These are phyloP conservation scores for Zygogramma bicolorata DNA, from an alignment of 2,888 invertebrate species.

Conservation along the genomic window DNA sequence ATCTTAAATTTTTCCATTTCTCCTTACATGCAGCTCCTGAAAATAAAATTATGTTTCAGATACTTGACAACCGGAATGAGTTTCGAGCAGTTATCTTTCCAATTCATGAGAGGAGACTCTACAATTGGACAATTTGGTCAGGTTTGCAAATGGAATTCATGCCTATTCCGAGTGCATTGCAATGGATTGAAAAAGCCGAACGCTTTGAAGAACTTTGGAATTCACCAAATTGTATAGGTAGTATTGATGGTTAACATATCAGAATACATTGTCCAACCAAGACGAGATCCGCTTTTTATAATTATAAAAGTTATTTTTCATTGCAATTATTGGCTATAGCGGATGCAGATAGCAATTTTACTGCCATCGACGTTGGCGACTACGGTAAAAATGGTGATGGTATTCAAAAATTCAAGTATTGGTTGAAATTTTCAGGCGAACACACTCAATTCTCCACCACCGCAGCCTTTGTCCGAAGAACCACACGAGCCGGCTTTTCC, in stretches of 20 bases:
- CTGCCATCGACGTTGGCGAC: neutral
- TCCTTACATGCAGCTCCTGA: constrained; percentile 12
- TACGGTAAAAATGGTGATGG: constrained; percentile 10
- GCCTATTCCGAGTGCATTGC: neutral
- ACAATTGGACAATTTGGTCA: constrained; percentile 7
- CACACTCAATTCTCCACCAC: neutral
- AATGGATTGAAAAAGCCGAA: constrained; percentile 5
- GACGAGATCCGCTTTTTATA: neutral
- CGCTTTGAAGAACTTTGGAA: neutral
- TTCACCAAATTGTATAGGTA: neutral
- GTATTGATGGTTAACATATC: neutral
- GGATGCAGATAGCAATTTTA: constrained; percentile 15
- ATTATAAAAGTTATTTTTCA: neutral
- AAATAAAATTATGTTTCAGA: neutral
- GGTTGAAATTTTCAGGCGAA: neutral
- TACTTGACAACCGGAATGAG: neutral
- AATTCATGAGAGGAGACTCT: constrained; percentile 12
- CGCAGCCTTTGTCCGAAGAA: neutral
- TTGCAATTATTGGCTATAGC: constrained; percentile 11
- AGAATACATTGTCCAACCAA: neutral
- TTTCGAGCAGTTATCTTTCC: constrained; percentile 15
- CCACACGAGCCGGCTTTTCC: neutral
- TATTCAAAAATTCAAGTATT: neutral
- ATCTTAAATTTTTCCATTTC: constrained; percentile 14
- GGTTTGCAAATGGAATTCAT: neutral